These are phyloP conservation scores for Nebria ingens DNA, from an alignment of 1,140 invertebrate genomes.

Conservation along the genomic window DNA sequence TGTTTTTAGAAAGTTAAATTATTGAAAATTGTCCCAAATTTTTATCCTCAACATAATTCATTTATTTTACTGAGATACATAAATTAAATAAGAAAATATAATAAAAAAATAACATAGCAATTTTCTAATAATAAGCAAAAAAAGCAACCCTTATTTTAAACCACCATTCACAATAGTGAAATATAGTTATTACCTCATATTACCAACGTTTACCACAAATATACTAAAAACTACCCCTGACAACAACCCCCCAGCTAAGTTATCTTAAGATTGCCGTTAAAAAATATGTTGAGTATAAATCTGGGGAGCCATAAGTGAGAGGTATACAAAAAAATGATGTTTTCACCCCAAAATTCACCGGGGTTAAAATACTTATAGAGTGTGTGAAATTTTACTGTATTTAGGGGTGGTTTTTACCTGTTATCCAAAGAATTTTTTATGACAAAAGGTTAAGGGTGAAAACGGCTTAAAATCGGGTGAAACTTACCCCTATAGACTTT, in stretches of 20 bases:
- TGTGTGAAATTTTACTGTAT: conserved; percentile 24
- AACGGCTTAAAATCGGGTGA: neutral
- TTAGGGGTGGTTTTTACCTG: conserved; percentile 18
- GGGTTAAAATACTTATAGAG: conserved; percentile 14
- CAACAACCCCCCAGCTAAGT: neutral
- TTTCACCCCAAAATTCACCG: neutral
- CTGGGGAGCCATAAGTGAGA: neutral
- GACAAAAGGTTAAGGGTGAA: neutral
- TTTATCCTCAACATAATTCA: too few relatives aligned
- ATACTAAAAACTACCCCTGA: conserved; percentile 11
- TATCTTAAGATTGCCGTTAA: neutral
- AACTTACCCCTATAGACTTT: conserved; percentile 10
- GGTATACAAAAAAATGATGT: neutral
- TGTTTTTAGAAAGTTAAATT: too few relatives aligned
- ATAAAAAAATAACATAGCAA: neutral
- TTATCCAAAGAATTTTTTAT: neutral
- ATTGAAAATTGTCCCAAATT: too few relatives aligned
- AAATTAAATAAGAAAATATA: too few relatives aligned
- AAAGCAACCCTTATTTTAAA: neutral
- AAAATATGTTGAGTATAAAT: neutral
- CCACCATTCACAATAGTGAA: neutral
- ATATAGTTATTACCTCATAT: conserved; percentile 21
- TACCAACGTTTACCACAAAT: conserved; percentile 24
- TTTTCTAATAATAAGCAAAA: neutral
- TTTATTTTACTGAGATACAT: too few relatives aligned